Evolutionary conservation across 2,888 invertebrate species (phyloP).

Genomic region (Dicycla oo): DNA sequence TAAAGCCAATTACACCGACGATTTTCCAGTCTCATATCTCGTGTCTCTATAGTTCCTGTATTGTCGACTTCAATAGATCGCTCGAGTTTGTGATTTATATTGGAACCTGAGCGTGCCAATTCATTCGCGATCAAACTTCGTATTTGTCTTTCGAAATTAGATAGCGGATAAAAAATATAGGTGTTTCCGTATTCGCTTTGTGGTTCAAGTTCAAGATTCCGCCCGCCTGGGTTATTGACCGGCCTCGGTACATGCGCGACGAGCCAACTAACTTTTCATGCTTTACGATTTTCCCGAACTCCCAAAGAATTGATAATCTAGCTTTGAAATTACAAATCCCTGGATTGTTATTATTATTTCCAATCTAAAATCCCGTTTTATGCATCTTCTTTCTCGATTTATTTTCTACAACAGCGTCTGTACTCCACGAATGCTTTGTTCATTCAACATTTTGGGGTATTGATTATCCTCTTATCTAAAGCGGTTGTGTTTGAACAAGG

Average conservation of each 20-base stretch:
- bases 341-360: conserved; percentile 4
- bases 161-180: conserved; percentile 67
- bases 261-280: conserved; percentile 69
- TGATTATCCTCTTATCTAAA: conserved; percentile 81
- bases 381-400: conserved; percentile 7
- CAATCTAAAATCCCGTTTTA: not conserved
- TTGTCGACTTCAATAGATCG: conserved; percentile 56
- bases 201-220: conserved; percentile 88
- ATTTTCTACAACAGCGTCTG: conserved; percentile 24
- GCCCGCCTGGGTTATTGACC: conserved; percentile 84
- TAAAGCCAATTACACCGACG: conserved; percentile 34
- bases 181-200: conserved; percentile 74
- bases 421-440: conserved; percentile 34
- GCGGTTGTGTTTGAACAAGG: conserved; percentile 78
- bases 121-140: conserved; percentile 60
- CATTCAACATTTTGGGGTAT: conserved; percentile 72
- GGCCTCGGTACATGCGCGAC: conserved; percentile 80
- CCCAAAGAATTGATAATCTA: conserved; percentile 27
- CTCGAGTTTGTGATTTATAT: conserved; percentile 62
- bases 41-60: conserved; percentile 33
- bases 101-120: conserved; percentile 49
- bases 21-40: conserved; percentile 37
- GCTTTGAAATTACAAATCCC: conserved; percentile 16
- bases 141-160: conserved; percentile 72
- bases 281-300: conserved; percentile 63